Evolutionary conservation across 1,140 invertebrate genomes (phyloP), one percentile per base, ranked within the genome.

Genomic region (Hypothenemus hampei): DNA sequence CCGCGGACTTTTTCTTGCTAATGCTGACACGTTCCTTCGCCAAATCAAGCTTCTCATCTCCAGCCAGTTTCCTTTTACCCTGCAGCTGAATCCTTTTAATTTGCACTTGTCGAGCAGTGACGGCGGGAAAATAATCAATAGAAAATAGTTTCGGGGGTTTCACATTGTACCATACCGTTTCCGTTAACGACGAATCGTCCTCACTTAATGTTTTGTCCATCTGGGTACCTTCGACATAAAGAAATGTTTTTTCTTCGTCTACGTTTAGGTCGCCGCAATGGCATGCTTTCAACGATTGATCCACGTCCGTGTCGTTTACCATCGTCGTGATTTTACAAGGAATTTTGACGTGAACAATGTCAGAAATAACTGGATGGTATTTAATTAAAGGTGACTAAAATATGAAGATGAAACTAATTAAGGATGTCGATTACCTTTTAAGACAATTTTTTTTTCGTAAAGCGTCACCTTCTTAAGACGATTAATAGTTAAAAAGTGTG

Each of bases 81-180:
- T 50, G 39, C 11, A 57, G 39, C 29, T 57, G 46, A 20, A 57
- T 57, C 15, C 55, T 26, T 22, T 48, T 39, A 8, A 57, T 57
- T 39, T 57, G 47, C 19, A 57, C 47, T 29, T 57, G 55, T 18
- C 55, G 15, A 16, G 55, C 55, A n/a, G 55, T 57, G 0, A 57
- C 33, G 2, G 21, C 11, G 0, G 55, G 55, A 19, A 21, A n/a
- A 35, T 37, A 33, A 11, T 47, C 55, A 16, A 10, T 31, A 4
- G 15, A 4, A 22, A 44, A 57, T 6, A 50, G 35, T 29, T 50
- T 50, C 11, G 55, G 47, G 19, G 55, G 55, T 26, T 51, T 57
- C 40, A 50, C 24, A 22, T 57, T 44, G 23, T 41, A 45, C 55
- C 55, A 57, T 4, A 57, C 55, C 3, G 39, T 45, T 4, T 57